These are phyloP conservation scores for Chiloscyllium punctatum DNA, from an alignment of 2,797 vertebrate species.

Conservation along the genomic window DNA sequence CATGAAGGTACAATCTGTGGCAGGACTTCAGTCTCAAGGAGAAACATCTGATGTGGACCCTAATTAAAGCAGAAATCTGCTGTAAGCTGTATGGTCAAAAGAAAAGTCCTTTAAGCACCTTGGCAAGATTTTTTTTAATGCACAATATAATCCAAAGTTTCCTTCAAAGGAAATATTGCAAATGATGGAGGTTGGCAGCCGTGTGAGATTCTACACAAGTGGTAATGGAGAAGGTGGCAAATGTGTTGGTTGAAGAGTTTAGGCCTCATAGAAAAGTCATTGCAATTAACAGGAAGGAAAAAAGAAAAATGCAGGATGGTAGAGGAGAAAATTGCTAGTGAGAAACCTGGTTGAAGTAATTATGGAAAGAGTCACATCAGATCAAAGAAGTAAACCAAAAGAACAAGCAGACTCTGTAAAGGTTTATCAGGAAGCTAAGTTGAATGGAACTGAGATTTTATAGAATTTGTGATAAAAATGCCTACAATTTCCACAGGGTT, in stretches of 20 bases:
- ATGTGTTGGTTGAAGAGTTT: not conserved
- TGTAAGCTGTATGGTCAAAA: not conserved
- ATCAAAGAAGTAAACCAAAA: not conserved
- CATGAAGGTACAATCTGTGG: not conserved
- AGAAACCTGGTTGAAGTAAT: constrained; percentile 1
- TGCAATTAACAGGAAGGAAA: not conserved
- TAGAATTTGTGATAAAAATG: not conserved
- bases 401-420: not conserved
- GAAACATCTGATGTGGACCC: not conserved
- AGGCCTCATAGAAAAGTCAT: not conserved
- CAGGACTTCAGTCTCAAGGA: not conserved
- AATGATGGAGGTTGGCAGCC: not conserved
- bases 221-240: too few relatives aligned
- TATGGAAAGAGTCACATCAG: not conserved
- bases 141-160: not conserved
- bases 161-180: not conserved
- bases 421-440: not conserved
- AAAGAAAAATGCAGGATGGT: not conserved
- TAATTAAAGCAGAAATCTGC: not conserved
- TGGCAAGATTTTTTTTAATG: not conserved
- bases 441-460: not conserved
- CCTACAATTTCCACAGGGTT: not conserved
- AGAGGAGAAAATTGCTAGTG: not conserved
- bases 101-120: not conserved
- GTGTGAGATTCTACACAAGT: not conserved